These are phyloP conservation scores for Chelonia mydas DNA, from an alignment of 2,797 vertebrate genomes.

Conservation along the genomic window DNA sequence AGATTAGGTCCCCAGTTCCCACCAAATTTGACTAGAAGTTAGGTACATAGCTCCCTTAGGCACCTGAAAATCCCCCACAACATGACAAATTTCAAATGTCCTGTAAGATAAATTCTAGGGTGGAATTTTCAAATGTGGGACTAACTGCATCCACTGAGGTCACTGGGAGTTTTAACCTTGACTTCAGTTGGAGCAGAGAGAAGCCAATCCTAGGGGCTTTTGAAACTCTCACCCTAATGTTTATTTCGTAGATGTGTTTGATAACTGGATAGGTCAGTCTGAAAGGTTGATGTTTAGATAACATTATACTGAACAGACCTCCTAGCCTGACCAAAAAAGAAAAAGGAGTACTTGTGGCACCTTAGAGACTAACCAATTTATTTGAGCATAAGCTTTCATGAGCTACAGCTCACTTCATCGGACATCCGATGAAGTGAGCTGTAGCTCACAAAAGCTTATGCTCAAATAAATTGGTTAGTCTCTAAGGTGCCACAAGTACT, in stretches of 20 bases:
- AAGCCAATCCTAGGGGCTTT: background rate
- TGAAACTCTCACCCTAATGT: background rate
- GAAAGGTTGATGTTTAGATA: background rate
- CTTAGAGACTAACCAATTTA: no score
- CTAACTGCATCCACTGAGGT: background rate
- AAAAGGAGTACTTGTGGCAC: no score
- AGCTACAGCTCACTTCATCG: no score
- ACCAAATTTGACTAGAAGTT: background rate
- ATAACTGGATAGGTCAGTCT: background rate
- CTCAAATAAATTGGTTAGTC: no score
- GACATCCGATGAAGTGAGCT: no score
- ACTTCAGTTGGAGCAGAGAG: background rate
- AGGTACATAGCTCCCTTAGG: background rate
- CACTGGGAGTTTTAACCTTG: background rate
- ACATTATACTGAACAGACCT: background rate
- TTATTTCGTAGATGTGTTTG: background rate
- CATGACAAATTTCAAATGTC: background rate
- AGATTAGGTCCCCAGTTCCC: slow-evolving; percentile 9
- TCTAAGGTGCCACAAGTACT: no score
- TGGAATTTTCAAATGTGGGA: background rate
- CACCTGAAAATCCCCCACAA: background rate
- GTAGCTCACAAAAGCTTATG: no score
- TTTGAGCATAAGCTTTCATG: no score
- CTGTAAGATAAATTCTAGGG: background rate
- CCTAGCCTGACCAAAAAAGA: background rate